Evolutionary conservation across 2,888 invertebrate species (phyloP), one percentile per base, ranked within the genome.

Genomic region (Lochmaea capreae): DNA sequence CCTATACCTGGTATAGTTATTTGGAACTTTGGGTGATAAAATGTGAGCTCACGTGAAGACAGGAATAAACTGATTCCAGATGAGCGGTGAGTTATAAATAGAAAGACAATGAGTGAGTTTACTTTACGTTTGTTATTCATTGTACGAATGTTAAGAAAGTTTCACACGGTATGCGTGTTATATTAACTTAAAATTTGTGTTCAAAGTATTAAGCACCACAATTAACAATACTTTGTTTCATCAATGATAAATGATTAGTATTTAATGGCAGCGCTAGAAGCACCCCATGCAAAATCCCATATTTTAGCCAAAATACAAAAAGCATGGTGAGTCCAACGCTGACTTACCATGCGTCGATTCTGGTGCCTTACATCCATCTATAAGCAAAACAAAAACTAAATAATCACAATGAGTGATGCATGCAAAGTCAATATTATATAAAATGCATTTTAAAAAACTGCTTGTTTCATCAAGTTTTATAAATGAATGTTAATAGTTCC

Each of bases 321-420:
- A 78, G 79, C 79, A 79, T 78, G 77, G 80, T 77, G 78, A 78
- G 79, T 79, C 78, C 72, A 72, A 74, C 73, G 71, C 63, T 79
- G 79, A 87, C 87, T 87, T 87, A 88, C 88, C 88, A 86, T 85
- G 85, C 87, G 87, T 84, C 88, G 85, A 85, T 87, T 86, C 85
- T 87, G 87, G 84, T 88, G 87, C 86, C 87, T 85, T 83, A 87
- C 86, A 85, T 88, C 87, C 86, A 88, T 88, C 88, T 88, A 88
- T 87, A 88, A 88, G 87, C 87, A 87, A 87, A 87, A 87, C 83
- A 87, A 86, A 86, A 86, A 84, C 86, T 86, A 84, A 86, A 84
- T 87, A 80, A 80, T 78, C 76, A 79, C 79, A 79, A 67, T 72
- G 76, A 72, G 70, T 77, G 74, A 76, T 71, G 71, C 78, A 78